Evolutionary conservation across 2,113 vertebrate genomes (phyloP), one percentile per base, ranked within the genome.

Genomic region (Peromyscus polionotus): DNA sequence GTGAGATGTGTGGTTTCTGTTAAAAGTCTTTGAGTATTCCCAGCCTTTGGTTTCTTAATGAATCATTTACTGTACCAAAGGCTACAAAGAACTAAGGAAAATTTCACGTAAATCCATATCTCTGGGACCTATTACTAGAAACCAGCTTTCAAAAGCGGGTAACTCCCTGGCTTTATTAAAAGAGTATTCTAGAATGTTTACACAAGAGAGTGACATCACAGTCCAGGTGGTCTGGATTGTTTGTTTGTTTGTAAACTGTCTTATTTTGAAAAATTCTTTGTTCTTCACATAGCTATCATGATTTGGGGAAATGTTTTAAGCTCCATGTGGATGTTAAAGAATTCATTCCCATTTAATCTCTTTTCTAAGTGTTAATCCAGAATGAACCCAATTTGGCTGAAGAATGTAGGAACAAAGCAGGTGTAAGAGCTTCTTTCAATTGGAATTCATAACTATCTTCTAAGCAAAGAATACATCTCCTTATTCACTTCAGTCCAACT

Each of bases 1-100:
- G 94, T 98, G 98, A 98, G 96, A 98, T 98, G 98, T 98, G 85
- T 96, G 98, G 97, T 97, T 91, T 85, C 89, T 98, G 81, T 33
- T 0, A 98, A 97, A 98, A 98, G 97, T 97, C 96, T 98, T 98
- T 97, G 97, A 96, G 93, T 97, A 97, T 97, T 92, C 97, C 54
- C 88, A 84, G 67, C 87, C 87, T 96, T 98, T 98, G 98, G 93
- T 97, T 97, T 98, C 94, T 97, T 98, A 94, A 96, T 96, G 77
- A 95, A 93, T 54, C 97, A 88, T 93, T 93, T 97, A 98, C 95
- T 95, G 33, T 96, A 84, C 97, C 96, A 97, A 97, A 98, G 90
- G 75, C 95, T 98, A 95, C 95, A 97, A 84, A 94, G 84, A 97
- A 93, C 48, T 85, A 96, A 96, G 92, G 96, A 98, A 88, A 98